Percentiles rank a stretch among this genome's conserved stretches.
Evolutionary conservation across 1,140 invertebrate genomes (phyloP).

Genomic region (Pseudobourletiella spinata): DNA sequence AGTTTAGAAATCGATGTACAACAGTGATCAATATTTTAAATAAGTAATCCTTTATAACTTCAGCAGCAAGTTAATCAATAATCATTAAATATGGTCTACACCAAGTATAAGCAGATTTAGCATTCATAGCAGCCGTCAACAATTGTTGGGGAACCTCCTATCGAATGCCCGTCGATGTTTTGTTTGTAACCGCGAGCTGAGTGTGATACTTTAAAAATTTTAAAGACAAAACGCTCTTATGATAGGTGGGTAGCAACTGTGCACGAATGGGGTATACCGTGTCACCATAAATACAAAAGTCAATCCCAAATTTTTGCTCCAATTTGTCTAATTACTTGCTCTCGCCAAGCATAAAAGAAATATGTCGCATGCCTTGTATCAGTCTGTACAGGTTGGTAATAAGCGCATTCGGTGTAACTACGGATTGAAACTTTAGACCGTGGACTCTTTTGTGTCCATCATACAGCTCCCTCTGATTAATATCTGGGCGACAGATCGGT

Average conservation of each 20-base stretch:
- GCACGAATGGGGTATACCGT: background rate
- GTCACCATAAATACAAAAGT: slow-evolving; percentile 7
- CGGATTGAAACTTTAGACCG: slow-evolving; percentile 12
- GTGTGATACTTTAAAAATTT: too few species aligned
- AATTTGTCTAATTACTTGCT: background rate
- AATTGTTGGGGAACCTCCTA: too few species aligned
- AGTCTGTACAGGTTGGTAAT: slow-evolving; percentile 14
- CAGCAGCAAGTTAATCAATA: too few species aligned
- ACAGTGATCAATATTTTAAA: too few species aligned
- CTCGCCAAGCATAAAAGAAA: background rate
- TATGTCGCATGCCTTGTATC: slow-evolving; percentile 2
- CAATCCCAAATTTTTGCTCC: background rate
- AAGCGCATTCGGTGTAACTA: slow-evolving; percentile 10
- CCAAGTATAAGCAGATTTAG: too few species aligned
- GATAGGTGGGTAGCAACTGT: slow-evolving; percentile 4
- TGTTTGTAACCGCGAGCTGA: too few species aligned
- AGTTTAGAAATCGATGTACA: too few species aligned
- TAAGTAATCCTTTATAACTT: too few species aligned
- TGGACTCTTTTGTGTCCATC: slow-evolving; percentile 18
- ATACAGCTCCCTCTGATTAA: slow-evolving; percentile 4
- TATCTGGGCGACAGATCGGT: slow-evolving; percentile 1
- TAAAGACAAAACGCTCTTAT: background rate
- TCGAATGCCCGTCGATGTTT: too few species aligned
- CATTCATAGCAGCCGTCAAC: too few species aligned
- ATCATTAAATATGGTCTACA: too few species aligned